phyloP scores from a whole-genome alignment of 2,888 invertebrate genomes.

The Andricus curvator region DNA sequence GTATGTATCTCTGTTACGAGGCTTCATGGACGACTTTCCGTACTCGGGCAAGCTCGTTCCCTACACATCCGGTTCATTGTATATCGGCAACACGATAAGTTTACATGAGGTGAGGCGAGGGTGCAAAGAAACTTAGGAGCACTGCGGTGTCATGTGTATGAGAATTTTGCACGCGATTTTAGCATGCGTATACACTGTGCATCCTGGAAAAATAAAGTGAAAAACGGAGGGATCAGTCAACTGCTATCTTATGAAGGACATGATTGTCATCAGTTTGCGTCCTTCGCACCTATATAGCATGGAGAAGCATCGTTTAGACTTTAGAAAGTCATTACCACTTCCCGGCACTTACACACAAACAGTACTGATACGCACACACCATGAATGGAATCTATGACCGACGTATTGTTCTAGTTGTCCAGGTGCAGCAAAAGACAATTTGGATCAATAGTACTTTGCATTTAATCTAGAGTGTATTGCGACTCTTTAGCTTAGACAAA shows the following conservation, averaged over 20 bases:
- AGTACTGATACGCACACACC: too few relatives aligned
- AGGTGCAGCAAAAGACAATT: too few relatives aligned
- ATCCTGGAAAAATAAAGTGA: not conserved
- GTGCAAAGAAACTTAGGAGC: conserved; percentile 4
- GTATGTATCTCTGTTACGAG: not conserved
- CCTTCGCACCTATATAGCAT: conserved; percentile 49
- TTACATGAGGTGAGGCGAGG: conserved; percentile 40
- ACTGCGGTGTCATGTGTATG: not conserved
- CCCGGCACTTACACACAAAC: too few relatives aligned
- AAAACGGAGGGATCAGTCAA: not conserved
- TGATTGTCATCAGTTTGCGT: conserved; percentile 48
- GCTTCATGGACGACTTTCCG: not conserved
- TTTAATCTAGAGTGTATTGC: too few relatives aligned
- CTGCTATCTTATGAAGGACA: conserved; percentile 49
- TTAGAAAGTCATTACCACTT: conserved; percentile 59
- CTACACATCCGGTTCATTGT: conserved; percentile 52
- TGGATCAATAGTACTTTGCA: conserved; percentile 48
- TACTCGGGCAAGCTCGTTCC: conserved; percentile 1
- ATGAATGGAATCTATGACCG: too few relatives aligned
- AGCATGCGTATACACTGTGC: not conserved
- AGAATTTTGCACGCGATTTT: not conserved
- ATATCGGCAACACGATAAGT: conserved; percentile 40
- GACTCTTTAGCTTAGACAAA: too few relatives aligned
- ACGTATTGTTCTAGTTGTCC: too few relatives aligned
- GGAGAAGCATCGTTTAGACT: conserved; percentile 57